Conservation (phyloP, 2,113 vertebrate genomes). For the Noctilio leporinus region DNA sequence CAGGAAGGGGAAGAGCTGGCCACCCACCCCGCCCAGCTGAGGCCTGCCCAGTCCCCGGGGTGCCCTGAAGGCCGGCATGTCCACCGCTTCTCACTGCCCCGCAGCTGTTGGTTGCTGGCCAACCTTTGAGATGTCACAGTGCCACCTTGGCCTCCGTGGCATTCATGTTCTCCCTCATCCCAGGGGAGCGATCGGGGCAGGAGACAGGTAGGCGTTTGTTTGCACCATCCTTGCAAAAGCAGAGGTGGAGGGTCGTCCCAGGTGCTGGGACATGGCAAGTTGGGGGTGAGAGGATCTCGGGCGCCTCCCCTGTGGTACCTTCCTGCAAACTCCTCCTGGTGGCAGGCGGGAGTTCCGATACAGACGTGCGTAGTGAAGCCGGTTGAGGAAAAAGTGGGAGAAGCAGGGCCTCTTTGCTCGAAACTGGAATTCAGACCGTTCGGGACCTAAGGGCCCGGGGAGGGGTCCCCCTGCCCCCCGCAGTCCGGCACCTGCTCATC, state of each 20-base stretch:
- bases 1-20: neutral
- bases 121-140: neutral
- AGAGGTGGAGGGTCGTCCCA: no score
- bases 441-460: neutral
- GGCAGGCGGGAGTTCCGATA: neutral
- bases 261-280: no score
- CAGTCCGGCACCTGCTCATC: no score
- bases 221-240: neutral
- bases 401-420: neutral
- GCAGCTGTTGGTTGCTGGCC: neutral
- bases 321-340: neutral
- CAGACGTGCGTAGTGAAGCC: neutral
- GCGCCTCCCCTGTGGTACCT: neutral
- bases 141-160: no score
- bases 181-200: neutral
- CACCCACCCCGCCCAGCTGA: neutral
- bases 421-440: neutral
- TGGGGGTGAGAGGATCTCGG: no score
- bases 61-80: neutral
- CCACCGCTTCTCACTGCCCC: no score
- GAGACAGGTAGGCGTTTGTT: no score
- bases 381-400: neutral
- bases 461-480: no score
- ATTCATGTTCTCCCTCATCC: neutral
- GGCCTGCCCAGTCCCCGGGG: rapidly evolving